Conservation (phyloP, 2,888 invertebrate genomes). For the Drosophila testacea region DNA sequence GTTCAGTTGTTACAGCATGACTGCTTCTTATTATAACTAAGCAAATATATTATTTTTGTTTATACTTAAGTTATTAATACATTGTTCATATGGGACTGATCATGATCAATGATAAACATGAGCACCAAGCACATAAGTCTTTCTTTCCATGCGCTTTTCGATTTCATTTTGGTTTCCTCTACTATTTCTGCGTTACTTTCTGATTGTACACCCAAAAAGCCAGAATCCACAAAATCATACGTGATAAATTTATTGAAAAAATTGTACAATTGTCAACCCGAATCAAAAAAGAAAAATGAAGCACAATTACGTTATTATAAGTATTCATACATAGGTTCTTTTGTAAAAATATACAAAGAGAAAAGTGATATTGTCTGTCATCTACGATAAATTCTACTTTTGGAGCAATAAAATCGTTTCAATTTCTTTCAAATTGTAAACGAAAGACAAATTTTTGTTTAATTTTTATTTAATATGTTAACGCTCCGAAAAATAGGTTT, state of each 20-base stretch:
- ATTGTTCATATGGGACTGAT: constrained; percentile 14
- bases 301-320: constrained; percentile 4
- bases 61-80: constrained; percentile 15
- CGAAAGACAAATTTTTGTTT: neutral
- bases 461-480: neutral
- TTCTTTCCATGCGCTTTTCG: constrained; percentile 37
- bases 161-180: constrained; percentile 21
- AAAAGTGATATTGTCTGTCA: no score
- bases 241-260: constrained; percentile 13
- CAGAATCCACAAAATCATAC: constrained; percentile 21
- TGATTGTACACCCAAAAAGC: constrained; percentile 46
- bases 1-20: constrained; percentile 64
- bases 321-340: neutral
- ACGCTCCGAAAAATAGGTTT: neutral
- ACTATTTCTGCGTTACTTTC: constrained; percentile 33
- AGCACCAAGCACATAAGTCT: constrained; percentile 42
- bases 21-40: constrained; percentile 45
- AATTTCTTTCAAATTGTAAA: neutral
- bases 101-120: constrained; percentile 23
- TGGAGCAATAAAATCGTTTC: no score
- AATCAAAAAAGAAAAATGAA: constrained; percentile 3
- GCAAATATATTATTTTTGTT: constrained; percentile 4
- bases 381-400: no score
- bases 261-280: constrained; percentile 13
- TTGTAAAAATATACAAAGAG: no score